phyloP scores from a whole-genome alignment of 1,140 invertebrate species.

The Cydia fagiglandana region DNA sequence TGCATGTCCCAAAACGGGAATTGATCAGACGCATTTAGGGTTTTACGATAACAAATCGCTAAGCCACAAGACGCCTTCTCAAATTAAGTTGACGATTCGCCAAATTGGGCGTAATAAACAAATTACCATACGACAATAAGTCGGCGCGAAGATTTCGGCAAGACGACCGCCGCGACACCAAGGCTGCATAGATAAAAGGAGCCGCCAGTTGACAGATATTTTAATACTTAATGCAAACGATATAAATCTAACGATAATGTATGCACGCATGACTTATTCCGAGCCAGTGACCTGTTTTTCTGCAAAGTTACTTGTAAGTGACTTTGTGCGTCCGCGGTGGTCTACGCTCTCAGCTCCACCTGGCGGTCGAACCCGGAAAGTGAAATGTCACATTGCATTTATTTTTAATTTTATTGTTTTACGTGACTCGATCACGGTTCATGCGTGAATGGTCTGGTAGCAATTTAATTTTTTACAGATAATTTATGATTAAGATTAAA shows the following conservation, averaged over 20 bases:
- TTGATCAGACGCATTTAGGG: not conserved
- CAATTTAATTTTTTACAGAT: not conserved
- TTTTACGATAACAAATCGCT: conserved; percentile 5
- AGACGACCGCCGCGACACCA: conserved; percentile 34
- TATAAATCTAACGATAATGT: conserved; percentile 46
- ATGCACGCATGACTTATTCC: conserved; percentile 71
- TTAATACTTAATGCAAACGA: conserved; percentile 67
- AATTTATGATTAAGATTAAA: conserved; percentile 4
- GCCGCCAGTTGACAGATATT: conserved; percentile 71
- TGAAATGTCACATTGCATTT: conserved; percentile 54
- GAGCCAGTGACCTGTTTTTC: conserved; percentile 69
- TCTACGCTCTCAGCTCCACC: conserved; percentile 46
- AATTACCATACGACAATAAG: conserved; percentile 19
- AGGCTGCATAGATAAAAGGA: conserved; percentile 62
- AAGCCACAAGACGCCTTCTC: not conserved
- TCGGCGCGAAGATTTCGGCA: conserved; percentile 9
- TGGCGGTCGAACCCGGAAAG: conserved; percentile 55
- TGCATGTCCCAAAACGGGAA: not conserved
- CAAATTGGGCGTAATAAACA: conserved; percentile 11
- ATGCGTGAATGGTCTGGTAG: not conserved
- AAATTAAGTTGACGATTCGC: conserved; percentile 16
- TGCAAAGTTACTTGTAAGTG: conserved; percentile 74
- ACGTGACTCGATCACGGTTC: conserved; percentile 4
- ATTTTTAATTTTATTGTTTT: conserved; percentile 13
- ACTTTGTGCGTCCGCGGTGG: conserved; percentile 67